These are phyloP conservation scores for Choloepus didactylus DNA, from an alignment of 2,797 vertebrate species.

Conservation along the genomic window DNA sequence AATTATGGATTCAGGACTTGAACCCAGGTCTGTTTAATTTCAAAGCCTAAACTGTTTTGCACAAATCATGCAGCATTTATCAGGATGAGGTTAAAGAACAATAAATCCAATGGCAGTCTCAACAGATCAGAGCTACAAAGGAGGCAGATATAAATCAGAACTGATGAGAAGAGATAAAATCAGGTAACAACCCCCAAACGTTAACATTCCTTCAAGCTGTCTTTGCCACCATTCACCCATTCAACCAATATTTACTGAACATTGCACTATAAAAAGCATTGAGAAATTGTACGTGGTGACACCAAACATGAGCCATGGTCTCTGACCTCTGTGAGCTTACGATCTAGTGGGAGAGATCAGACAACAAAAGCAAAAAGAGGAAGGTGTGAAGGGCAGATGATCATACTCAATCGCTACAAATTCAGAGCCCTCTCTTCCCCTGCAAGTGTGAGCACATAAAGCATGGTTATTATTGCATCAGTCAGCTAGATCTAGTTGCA, in stretches of 20 bases:
- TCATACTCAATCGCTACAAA: neutral
- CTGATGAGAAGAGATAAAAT: neutral
- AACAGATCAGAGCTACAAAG: neutral
- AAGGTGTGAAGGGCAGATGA: neutral
- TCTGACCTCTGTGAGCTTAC: neutral
- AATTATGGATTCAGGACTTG: slow-evolving; percentile 13
- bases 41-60: slow-evolving; percentile 14
- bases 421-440: neutral
- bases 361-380: neutral
- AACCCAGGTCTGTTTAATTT: slow-evolving; percentile 48
- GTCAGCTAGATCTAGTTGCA: neutral
- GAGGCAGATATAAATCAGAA: slow-evolving; percentile 50
- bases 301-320: neutral
- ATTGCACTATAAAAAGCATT: neutral
- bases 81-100: slow-evolving; percentile 48
- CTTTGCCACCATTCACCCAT: neutral
- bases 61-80: slow-evolving; percentile 68
- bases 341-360: neutral
- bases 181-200: neutral
- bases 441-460: neutral
- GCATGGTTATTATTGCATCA: neutral
- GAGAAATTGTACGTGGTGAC: neutral
- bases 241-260: neutral
- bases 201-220: neutral
- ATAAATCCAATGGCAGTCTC: slow-evolving; percentile 52